phyloP scores from a whole-genome alignment of 2,113 vertebrate species.

The Pangasianodon gigas region DNA sequence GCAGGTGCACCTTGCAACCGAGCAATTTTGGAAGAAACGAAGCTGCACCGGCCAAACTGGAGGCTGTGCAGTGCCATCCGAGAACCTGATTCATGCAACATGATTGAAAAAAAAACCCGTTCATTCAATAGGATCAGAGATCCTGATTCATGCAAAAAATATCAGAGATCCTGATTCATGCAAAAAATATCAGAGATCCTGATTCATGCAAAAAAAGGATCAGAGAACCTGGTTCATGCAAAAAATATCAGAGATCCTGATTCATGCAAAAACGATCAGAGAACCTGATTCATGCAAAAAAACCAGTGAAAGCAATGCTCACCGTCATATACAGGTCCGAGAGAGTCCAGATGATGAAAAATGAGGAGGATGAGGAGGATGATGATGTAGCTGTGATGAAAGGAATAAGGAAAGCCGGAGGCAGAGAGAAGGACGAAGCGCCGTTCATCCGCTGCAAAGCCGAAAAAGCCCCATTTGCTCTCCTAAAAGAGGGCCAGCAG shows the following conservation, averaged over 20 bases:
- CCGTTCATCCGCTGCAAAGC: conserved; percentile 23
- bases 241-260: conserved; percentile 28
- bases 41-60: conserved; percentile 40
- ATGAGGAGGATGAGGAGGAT: not conserved
- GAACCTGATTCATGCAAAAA: not conserved
- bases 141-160: conserved; percentile 1
- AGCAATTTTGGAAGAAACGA: conserved; percentile 20
- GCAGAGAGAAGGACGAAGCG: conserved; percentile 5
- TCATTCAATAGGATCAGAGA: conserved; percentile 30
- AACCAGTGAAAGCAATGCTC: conserved; percentile 11
- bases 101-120: not conserved
- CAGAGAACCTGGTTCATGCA: not conserved
- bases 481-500: conserved; percentile 23
- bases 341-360: conserved; percentile 52
- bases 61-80: conserved; percentile 19
- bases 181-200: conserved; percentile 10
- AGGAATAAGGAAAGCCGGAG: conserved; percentile 17
- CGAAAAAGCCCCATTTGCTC: conserved; percentile 28
- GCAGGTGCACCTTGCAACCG: conserved; percentile 36
- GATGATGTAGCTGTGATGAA: conserved; percentile 5
- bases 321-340: conserved; percentile 57
- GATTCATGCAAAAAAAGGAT: not conserved
- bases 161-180: not conserved
- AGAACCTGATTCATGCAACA: not conserved
- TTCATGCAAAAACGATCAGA: not conserved